These are phyloP conservation scores for Nephila pilipes DNA, from an alignment of 1,140 invertebrate species.

Conservation along the genomic window DNA sequence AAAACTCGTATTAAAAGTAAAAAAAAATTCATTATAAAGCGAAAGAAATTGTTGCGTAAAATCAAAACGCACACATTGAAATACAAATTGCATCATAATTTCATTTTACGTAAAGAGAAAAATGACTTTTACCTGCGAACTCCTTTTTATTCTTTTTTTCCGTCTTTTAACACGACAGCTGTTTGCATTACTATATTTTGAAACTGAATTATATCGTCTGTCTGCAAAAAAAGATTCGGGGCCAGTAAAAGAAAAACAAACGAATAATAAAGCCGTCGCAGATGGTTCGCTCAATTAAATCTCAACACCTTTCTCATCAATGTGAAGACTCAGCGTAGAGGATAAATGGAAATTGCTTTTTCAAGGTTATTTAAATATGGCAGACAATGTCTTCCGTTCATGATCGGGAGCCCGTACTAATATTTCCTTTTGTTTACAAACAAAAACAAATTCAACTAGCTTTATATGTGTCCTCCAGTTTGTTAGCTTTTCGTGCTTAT, in stretches of 20 bases:
- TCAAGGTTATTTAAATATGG: background rate
- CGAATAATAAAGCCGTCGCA: background rate
- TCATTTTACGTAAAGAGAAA: no score
- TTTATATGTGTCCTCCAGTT: no score
- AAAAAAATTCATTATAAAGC: no score
- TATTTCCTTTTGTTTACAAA: background rate
- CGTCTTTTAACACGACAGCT: background rate
- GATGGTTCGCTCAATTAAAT: background rate
- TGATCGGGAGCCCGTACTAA: background rate
- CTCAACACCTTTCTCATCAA: background rate
- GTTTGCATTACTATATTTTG: background rate
- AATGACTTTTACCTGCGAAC: no score
- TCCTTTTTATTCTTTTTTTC: no score
- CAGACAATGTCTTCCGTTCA: background rate
- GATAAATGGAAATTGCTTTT: background rate
- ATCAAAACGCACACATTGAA: no score
- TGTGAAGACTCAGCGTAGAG: background rate
- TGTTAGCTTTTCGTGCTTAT: no score
- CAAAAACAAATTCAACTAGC: background rate
- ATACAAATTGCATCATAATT: no score
- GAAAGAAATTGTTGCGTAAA: no score
- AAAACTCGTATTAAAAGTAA: no score
- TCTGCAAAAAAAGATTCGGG: background rate
- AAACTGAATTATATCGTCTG: background rate
- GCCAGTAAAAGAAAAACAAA: background rate